phyloP scores from a whole-genome alignment of 2,113 vertebrate species.

The Thamnophis sirtalis region DNA sequence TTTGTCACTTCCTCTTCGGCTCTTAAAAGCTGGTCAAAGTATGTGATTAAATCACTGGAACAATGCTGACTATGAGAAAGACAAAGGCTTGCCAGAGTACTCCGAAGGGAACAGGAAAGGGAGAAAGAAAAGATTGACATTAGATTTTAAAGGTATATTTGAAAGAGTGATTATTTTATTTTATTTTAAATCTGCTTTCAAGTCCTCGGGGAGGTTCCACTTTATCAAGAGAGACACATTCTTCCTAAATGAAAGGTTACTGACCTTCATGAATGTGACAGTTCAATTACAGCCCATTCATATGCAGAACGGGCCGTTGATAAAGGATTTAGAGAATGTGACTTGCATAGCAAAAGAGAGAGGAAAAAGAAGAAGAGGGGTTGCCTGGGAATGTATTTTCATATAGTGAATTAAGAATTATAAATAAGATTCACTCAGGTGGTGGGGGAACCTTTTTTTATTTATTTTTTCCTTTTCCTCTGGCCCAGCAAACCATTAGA shows the following conservation, averaged over 20 bases:
- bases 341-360: conserved; percentile 72
- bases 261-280: conserved; percentile 82
- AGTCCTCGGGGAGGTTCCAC: conserved; percentile 76
- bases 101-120: conserved; percentile 37
- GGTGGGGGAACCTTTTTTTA: conserved; percentile 54
- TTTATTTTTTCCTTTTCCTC: conserved; percentile 50
- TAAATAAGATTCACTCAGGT: conserved; percentile 73
- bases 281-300: conserved; percentile 81
- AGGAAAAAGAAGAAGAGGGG: background rate
- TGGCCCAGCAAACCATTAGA: conserved; percentile 66
- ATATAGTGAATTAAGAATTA: conserved; percentile 69
- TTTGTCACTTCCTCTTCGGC: conserved; percentile 41
- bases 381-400: conserved; percentile 68
- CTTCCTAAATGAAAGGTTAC: conserved; percentile 84
- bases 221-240: conserved; percentile 82
- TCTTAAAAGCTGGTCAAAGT: conserved; percentile 60
- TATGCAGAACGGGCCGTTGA: conserved; percentile 77
- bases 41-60: conserved; percentile 55
- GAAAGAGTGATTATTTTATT: conserved; percentile 58
- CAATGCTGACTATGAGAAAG: conserved; percentile 50
- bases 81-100: conserved; percentile 49
- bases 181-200: conserved; percentile 67
- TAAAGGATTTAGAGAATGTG: conserved; percentile 78
- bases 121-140: conserved; percentile 40
- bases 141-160: conserved; percentile 69